A percentile compares a stretch with the other conserved stretches of the same genome.
phyloP scores from a whole-genome alignment of 2,888 invertebrate genomes.

The Eupithecia exiguata region DNA sequence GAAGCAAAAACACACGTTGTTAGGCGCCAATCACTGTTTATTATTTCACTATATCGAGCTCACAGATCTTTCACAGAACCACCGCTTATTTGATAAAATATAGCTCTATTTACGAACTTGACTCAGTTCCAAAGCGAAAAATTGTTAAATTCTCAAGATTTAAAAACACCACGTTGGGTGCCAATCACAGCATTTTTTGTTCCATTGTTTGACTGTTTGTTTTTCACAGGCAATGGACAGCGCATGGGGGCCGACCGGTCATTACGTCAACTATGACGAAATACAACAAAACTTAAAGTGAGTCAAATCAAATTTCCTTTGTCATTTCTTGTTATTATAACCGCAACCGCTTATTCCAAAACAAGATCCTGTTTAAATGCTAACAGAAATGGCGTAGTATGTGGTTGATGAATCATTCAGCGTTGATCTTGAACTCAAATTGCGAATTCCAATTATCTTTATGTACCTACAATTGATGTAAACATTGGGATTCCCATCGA shows the following conservation, averaged over 20 bases:
- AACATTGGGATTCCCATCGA: not conserved
- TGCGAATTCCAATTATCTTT: not conserved
- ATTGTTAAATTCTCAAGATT: not conserved
- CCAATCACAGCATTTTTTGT: not conserved
- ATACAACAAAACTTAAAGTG: slow-evolving; percentile 93
- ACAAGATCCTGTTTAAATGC: slow-evolving; percentile 2
- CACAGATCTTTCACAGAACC: not conserved
- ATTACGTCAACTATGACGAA: slow-evolving; percentile 94
- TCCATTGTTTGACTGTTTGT: slow-evolving; percentile 2
- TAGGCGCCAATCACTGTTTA: too few relatives aligned
- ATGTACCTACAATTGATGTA: not conserved
- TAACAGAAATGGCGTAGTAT: slow-evolving; percentile 1
- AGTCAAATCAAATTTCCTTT: slow-evolving; percentile 57
- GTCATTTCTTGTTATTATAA: not conserved
- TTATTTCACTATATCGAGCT: not conserved
- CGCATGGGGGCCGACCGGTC: slow-evolving; percentile 82
- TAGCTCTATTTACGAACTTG: not conserved
- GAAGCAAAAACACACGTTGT: too few relatives aligned
- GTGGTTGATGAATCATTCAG: not conserved
- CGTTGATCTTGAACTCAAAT: not conserved
- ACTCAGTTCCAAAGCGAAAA: not conserved
- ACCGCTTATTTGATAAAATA: not conserved
- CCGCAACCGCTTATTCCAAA: slow-evolving; percentile 2
- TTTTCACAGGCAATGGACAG: slow-evolving; percentile 73
- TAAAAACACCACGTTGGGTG: not conserved